phyloP scores from a whole-genome alignment of 2,113 vertebrate genomes.

The Lepidothrix coronata region DNA sequence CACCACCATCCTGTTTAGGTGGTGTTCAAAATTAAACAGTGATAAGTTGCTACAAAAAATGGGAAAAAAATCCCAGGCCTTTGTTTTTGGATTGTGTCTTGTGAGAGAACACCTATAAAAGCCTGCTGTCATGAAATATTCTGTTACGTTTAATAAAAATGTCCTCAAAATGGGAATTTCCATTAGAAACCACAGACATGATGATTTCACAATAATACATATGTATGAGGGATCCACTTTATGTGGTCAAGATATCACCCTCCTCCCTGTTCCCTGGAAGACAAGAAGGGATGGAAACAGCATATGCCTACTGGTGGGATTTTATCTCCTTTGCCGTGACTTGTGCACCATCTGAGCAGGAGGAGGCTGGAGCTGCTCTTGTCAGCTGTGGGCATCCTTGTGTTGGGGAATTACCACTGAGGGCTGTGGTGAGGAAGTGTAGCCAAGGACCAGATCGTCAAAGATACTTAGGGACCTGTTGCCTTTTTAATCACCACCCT shows the following conservation, averaged over 20 bases:
- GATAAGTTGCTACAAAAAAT: not conserved
- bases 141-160: not conserved
- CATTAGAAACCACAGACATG: not conserved
- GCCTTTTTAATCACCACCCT: not conserved
- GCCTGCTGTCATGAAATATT: not conserved
- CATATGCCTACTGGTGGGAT: not conserved
- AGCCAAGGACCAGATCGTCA: not conserved
- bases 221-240: not conserved
- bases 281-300: not conserved
- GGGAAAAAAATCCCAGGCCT: not conserved
- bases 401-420: not conserved
- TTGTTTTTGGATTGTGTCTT: not conserved
- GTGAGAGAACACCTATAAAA: not conserved
- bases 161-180: not conserved
- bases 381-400: not conserved
- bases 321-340: not conserved
- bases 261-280: not conserved
- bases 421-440: not conserved
- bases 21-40: not conserved
- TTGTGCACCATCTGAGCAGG: accelerated
- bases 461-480: not conserved
- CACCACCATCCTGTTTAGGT: not conserved
- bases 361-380: not conserved
- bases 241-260: not conserved
- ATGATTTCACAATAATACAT: not conserved